Base-by-base conservation (phyloP, 30 jellyfish, hydroid and myxozoan genomes). In the Kudoa iwatai region DNA sequence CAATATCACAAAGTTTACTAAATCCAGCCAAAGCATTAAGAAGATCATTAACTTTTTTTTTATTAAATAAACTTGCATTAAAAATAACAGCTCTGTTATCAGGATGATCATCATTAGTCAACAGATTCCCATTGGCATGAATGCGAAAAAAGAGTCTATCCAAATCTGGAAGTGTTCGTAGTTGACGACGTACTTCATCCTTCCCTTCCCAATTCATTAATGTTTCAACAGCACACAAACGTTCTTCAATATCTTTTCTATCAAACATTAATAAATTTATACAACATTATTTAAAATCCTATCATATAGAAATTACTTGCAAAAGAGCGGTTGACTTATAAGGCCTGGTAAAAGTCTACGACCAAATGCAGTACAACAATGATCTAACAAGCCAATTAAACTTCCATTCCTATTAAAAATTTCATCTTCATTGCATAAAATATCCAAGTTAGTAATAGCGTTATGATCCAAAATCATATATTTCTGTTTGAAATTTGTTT, bases 1-100 rank as follows among this genome's bases (percentile, higher is more conserved):
- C 28, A 10, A 62, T 53, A n/a, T 55, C 24, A 16, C 38, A 21
- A 3, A 81, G 53, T 57, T 74, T 59, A 22, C 49, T 53, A 23
- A 74, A 39, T 14, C 94, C 88, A 4, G 60, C 83, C 30, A 74
- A 24, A 2, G 84, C 87, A 12, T 83, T 51, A 13, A 74, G 32
- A n/a, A 74, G 59, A 47, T 74, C 88, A 30, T 52, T 64, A 33
- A 74, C 64, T 47, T 74, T 74, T 42, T 71, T 51, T 31, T 74
- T 74, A 33, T 86, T 74, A 39, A 0, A 47, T 15, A n/a, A 32
- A 6, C 55, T 83, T 25, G 54, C 67, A 49, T 62, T 74, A 65
- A 39, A 74, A 18, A 62, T 38, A 0, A 74, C 49, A n/a, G 87
- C 86, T 42, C 94, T 53, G 50, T 83, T 47, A 17, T 74, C 88